Conservation (phyloP, 1,140 invertebrate genomes). For the Euura lappo region DNA sequence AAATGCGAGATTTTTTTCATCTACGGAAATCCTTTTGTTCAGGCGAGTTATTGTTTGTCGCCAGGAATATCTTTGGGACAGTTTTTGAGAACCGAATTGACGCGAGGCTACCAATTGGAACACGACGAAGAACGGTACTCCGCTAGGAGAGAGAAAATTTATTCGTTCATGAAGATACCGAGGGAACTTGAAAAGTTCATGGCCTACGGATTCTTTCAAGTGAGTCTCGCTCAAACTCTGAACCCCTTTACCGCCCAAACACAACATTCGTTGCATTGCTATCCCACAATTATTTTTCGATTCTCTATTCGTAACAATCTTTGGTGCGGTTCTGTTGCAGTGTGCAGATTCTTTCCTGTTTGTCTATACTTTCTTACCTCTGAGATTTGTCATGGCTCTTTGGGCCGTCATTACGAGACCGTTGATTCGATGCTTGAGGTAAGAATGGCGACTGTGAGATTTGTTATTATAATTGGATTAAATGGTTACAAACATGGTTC, state of each 20-base stretch:
- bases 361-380: constrained; percentile 96
- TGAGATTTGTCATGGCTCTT: constrained; percentile 87
- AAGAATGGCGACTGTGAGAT: constrained; percentile 36
- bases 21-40: not conserved
- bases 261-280: no score
- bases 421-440: constrained; percentile 76
- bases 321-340: constrained; percentile 54
- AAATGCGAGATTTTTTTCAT: no score
- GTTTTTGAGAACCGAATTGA: constrained; percentile 88
- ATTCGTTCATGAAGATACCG: constrained; percentile 97
- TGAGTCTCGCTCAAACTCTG: constrained; percentile 26
- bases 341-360: constrained; percentile 99
- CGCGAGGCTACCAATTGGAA: constrained; percentile 88
- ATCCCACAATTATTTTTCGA: no score
- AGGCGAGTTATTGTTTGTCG: not conserved
- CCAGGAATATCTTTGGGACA: constrained; percentile 65
- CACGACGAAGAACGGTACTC: constrained; percentile 94
- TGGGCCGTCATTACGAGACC: constrained; percentile 79
- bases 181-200: constrained; percentile 93
- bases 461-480: no score
- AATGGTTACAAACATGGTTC: constrained; percentile 22
- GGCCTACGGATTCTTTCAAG: constrained; percentile 93
- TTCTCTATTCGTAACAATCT: no score
- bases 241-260: no score
- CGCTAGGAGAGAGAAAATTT: constrained; percentile 93